Percentiles rank a stretch among this genome's conserved stretches.
These are phyloP conservation scores for Brenthis hecate DNA, from an alignment of 2,888 invertebrate genomes.

Conservation along the genomic window DNA sequence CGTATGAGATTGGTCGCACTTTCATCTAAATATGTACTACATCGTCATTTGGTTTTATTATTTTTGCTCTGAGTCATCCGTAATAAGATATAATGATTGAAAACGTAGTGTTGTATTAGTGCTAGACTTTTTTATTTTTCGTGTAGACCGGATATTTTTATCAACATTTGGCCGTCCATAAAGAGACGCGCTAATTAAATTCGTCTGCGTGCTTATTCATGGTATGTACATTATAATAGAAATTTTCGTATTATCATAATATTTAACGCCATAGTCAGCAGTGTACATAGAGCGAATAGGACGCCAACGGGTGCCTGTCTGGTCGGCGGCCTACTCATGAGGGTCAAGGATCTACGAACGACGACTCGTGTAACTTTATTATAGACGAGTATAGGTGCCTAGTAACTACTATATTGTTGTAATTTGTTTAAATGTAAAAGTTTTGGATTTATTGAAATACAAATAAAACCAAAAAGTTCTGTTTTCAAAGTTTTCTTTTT, in stretches of 20 bases:
- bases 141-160: no score
- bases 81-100: no score
- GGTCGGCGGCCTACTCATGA: slow-evolving; percentile 44
- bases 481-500: no score
- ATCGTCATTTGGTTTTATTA: no score
- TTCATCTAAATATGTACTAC: no score
- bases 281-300: slow-evolving; percentile 40
- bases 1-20: no score
- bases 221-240: slow-evolving; percentile 18
- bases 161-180: background rate
- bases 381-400: slow-evolving; percentile 2
- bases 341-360: slow-evolving; percentile 64
- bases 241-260: slow-evolving; percentile 21
- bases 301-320: slow-evolving; percentile 52
- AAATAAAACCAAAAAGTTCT: no score
- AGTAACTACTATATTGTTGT: slow-evolving; percentile 2
- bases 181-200: slow-evolving; percentile 9
- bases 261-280: slow-evolving; percentile 31
- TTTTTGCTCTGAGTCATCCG: no score
- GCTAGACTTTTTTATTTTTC: no score
- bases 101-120: no score
- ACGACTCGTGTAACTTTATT: slow-evolving; percentile 40
- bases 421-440: background rate
- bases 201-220: slow-evolving; percentile 6
- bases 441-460: no score